Evolutionary conservation across 2,888 invertebrate genomes (phyloP), one percentile per base, ranked within the genome.

Genomic region (Chrysotoxum bicinctum): DNA sequence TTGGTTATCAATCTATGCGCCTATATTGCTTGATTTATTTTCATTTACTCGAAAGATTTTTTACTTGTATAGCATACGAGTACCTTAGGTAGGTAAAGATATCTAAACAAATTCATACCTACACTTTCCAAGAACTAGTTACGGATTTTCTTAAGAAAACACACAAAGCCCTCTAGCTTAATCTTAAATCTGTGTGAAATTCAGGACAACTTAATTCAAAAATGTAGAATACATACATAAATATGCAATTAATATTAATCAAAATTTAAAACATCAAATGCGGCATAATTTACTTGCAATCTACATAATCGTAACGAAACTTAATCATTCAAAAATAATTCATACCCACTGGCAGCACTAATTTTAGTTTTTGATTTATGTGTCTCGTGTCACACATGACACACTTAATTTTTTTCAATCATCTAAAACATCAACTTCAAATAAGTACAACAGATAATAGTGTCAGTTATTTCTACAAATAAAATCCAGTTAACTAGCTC

Each of bases 321-420:
- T 48, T n/a, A 21, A 48, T 21, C 8, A 66, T 32, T 26, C 9
- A 30, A 66, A 32, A 43, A 16, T 45, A 52, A 58, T 45, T 48
- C 10, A 16, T 30, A 12, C 14, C 64, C 43, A 35, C n/a, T 73
- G 73, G 69, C 69, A 75, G 48, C 62, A 64, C 69, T 70, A 1
- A 4, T 54, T 7, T 62, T 32, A 64, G 10, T 32, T 14, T 35
- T 50, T 72, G 66, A 81, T 70, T 70, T 32, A 81, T 75, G 64
- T 60, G 43, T 12, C 0, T 3, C 56, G n/a, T 82, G 52, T 60
- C 50, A 56, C 58, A 76, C 8, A 43, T 75, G 80, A 81, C 75
- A 69, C 30, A 70, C 80, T 69, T 35, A 23, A 35, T 21, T 35
- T 12, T 12, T 56, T 35, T 12, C 48, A 66, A 60, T 16, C 16